These are phyloP conservation scores for Struthidea cinerea DNA, from an alignment of 2,113 vertebrate genomes.

Conservation along the genomic window DNA sequence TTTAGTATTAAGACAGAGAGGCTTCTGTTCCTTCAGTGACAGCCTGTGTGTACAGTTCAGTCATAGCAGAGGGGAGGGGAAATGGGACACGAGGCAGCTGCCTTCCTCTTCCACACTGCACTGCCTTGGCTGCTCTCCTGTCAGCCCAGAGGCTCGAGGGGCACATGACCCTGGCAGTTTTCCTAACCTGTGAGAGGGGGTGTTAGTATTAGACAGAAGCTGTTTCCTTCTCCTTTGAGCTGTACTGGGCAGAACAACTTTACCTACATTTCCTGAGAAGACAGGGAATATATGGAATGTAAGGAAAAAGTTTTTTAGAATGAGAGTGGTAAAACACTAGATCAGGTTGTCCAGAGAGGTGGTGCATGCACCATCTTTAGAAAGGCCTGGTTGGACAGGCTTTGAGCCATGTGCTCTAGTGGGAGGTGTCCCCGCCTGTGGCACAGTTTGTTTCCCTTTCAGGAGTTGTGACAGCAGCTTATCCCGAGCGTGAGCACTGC, in stretches of 20 bases:
- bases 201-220: background rate
- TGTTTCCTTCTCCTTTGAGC: background rate
- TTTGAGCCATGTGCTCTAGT: background rate
- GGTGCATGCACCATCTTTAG: background rate
- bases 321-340: background rate
- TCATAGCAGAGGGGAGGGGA: background rate
- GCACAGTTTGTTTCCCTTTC: accelerated
- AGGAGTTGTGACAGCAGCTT: background rate
- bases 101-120: background rate
- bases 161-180: accelerated
- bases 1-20: background rate
- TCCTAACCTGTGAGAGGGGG: background rate
- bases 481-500: background rate
- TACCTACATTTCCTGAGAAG: background rate
- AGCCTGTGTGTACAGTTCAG: background rate
- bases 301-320: background rate
- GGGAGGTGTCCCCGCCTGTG: background rate
- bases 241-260: background rate
- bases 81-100: background rate
- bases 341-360: background rate
- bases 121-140: background rate
- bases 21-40: background rate
- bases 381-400: background rate
- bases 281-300: accelerated
- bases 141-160: background rate